Base-by-base conservation (phyloP, 2,888 invertebrate genomes). In the Apoda limacodes region DNA sequence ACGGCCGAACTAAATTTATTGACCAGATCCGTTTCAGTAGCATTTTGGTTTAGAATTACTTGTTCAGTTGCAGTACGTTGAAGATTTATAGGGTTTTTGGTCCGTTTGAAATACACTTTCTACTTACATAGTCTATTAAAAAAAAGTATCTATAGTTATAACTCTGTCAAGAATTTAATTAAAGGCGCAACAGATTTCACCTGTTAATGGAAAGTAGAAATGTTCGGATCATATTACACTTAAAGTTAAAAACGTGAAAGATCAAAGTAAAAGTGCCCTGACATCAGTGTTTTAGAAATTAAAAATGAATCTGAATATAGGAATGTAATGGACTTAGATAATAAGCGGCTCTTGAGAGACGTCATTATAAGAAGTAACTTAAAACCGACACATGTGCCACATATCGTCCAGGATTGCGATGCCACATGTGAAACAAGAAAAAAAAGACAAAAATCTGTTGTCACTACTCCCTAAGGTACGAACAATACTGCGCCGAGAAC, bases 361-460 rank as follows among this genome's bases (percentile, higher is more conserved):
- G 64, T 72, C 71, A 71, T 75, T 75, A 17, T 17, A 17, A 74
- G 45, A 50, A 66, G 78, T 74, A 78, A 80, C 72, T 62, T 52
- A 64, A 80, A 66, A 78, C 80, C 74, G 52, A 55, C 75, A 78
- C 80, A 78, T 80, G 76, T 80, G 80, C 71, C 71, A 63, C 74
- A 76, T 75, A 75, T 76, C 76, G 71, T 64, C 67, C 75, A 75
- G 68, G 75, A 76, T 78, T 78, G 76, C 78, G 71, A 70, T 67
- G 71, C 76, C 78, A 80, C 72, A 78, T 80, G 78, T 78, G 74
- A 67, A 72, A 67, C 60, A 51, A 62, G 60, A 68, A 66, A 71
- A 71, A 75, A 58, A 71, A 57, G 52, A 65, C 66, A 65, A 67
- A 76, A 78, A 80, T 78, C 78, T 71, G 74, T 75, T 75, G 75